Evolutionary conservation across 1,140 invertebrate species (phyloP).

Genomic region (Drosophila lacteicornis): DNA sequence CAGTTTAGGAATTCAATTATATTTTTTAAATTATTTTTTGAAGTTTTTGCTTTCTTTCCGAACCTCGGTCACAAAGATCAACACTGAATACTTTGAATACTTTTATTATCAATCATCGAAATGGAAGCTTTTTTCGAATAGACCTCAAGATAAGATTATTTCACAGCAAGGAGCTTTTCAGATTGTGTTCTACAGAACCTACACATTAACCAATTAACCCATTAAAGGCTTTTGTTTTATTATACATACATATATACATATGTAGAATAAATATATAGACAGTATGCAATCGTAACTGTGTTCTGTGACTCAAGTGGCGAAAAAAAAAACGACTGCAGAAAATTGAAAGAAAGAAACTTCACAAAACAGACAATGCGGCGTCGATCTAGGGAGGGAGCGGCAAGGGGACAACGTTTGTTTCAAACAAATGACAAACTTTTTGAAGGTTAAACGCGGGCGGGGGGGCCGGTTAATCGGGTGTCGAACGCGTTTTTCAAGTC

Average conservation of each 20-base stretch:
- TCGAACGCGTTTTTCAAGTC: slow-evolving; percentile 81
- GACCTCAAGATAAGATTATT: slow-evolving; percentile 32
- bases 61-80: not conserved
- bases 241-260: not conserved
- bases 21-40: not conserved
- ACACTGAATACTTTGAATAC: not conserved
- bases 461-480: slow-evolving; percentile 50
- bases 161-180: slow-evolving; percentile 12
- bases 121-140: slow-evolving; percentile 25
- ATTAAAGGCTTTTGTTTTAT: slow-evolving; percentile 1
- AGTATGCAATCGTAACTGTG: slow-evolving; percentile 33
- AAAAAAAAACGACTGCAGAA: slow-evolving; percentile 17
- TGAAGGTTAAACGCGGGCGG: slow-evolving; percentile 70
- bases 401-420: not conserved
- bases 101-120: slow-evolving; percentile 16
- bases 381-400: slow-evolving; percentile 8
- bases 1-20: too few species aligned
- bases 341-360: slow-evolving; percentile 29
- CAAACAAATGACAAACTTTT: slow-evolving; percentile 49
- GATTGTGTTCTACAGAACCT: slow-evolving; percentile 15
- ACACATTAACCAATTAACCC: slow-evolving; percentile 37
- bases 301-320: slow-evolving; percentile 16
- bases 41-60: not conserved
- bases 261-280: not conserved
- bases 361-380: slow-evolving; percentile 52